Evolutionary conservation across 2,888 invertebrate genomes (phyloP), one percentile per base, ranked within the genome.

Genomic region (Microchrysa polita): DNA sequence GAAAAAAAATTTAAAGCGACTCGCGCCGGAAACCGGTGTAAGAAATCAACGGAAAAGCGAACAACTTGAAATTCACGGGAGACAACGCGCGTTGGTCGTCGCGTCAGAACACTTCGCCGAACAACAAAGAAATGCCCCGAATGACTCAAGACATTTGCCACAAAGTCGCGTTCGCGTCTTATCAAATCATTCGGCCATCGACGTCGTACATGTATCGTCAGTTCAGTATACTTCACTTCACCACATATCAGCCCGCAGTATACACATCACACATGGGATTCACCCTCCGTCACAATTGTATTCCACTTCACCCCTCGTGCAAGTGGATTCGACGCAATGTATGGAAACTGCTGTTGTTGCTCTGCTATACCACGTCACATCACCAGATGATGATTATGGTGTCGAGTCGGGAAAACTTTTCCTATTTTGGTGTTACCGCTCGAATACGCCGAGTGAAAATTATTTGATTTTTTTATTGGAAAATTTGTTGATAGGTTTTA

Each of bases 51-150:
- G 22, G 48, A 48, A 65, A 48, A 4, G 14, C 12, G 44, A 65
- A 65, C 20, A 65, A n/a, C 12, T 34, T 16, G 65, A 65, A 22
- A 18, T 48, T 61, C 18, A 4, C n/a, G 20, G 65, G 44, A 7
- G 16, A 12, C 34, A 10, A 44, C 48, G 22, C 44, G 22, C 44
- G 65, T 44, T 34, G 42, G 16, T 40, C 65, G 48, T 22, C 48
- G 18, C 65, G 48, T 22, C 48, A 55, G 55, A 10, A 65, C 40
- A 48, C 65, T 48, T 44, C 65, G 42, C 65, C 42, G 22, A 27
- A 12, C 65, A 48, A 65, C 65, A 65, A 65, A 65, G 65, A 65
- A 65, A 48, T 65, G 65, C 12, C 48, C 48, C 27, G 27, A 65
- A 44, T 65, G 65, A 48, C 65, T 48, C 65, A 65, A 65, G 42